Base-by-base conservation (phyloP, 2,888 invertebrate species). In the Synergus gifuensis region DNA sequence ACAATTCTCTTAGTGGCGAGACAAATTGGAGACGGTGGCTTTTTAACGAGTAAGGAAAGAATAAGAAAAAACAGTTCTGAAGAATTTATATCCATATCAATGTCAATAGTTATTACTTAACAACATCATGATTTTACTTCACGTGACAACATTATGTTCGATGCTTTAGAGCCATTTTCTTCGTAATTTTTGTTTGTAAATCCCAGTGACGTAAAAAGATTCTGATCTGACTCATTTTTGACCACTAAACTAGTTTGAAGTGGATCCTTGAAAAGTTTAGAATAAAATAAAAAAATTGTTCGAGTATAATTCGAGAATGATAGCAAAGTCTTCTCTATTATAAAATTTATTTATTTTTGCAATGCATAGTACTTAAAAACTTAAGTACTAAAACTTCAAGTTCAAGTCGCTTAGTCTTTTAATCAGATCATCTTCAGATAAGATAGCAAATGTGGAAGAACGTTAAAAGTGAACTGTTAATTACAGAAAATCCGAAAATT, bases 81-180 rank as follows among this genome's bases (percentile, higher is more conserved):
- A 28, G 62, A 62, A 62, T 62, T 12, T 14, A 62, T 28, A 28
- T 22, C 22, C 12, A 62, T 28, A 28, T 62, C 28, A 62, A 62
- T 62, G 62, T 14, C 28, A 62, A 62, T 62, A 14, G 11, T 62
- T 28, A 73, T 73, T 54, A 36, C 36, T 40, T 18, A 36, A 73
- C 54, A 73, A 36, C n/a, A 73, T 73, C n/a, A 49, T 28, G 16
- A 49, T 14, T 73, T 54, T 54, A n/a, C 46, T 73, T 40, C 73
- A 73, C 54, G 54, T 73, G 73, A 73, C n/a, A 49, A 18, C 12
- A 73, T 73, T n/a, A 12, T 40, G 49, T 49, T 40, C 28, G n/a
- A n/a, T 58, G 22, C 36, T 28, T 14, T 14, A 62, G 14, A 22
- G 1, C 12, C 1, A 62, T 62, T 62, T 62, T 62, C 1, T 28